These are phyloP conservation scores for Hylaeus volcanicus DNA, from an alignment of 1,140 invertebrate species.

Conservation along the genomic window DNA sequence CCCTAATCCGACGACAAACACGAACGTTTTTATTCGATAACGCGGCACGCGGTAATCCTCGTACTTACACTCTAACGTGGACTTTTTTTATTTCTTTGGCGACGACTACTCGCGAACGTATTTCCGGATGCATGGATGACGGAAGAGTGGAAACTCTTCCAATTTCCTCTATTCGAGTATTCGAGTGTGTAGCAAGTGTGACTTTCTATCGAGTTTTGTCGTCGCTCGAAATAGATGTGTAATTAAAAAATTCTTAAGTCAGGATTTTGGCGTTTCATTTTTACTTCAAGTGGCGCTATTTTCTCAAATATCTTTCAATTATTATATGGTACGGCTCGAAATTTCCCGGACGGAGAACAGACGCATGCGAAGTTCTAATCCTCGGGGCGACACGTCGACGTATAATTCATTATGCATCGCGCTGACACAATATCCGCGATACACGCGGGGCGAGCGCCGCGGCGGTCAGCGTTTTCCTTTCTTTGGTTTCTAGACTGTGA, in stretches of 20 bases:
- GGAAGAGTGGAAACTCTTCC: too few relatives aligned
- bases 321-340: neutral
- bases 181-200: too few relatives aligned
- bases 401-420: conserved; percentile 34
- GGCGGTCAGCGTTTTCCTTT: conserved; percentile 41
- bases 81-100: conserved; percentile 28
- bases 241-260: too few relatives aligned
- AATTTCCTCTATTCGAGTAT: too few relatives aligned
- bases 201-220: too few relatives aligned
- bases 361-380: conserved; percentile 23
- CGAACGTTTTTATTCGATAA: conserved; percentile 15
- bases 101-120: neutral
- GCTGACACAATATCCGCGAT: conserved; percentile 8
- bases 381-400: conserved; percentile 16
- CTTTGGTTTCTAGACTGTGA: conserved; percentile 57
- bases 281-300: too few relatives aligned
- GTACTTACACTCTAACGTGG: neutral
- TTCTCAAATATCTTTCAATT: too few relatives aligned
- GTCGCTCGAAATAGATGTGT: too few relatives aligned
- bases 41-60: conserved; percentile 9
- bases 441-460: neutral
- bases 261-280: too few relatives aligned
- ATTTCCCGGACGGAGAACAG: conserved; percentile 6
- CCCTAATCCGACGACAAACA: conserved; percentile 39
- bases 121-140: neutral